Conservation (phyloP, 2,888 invertebrate genomes). For the Pristionchus arcanus region DNA sequence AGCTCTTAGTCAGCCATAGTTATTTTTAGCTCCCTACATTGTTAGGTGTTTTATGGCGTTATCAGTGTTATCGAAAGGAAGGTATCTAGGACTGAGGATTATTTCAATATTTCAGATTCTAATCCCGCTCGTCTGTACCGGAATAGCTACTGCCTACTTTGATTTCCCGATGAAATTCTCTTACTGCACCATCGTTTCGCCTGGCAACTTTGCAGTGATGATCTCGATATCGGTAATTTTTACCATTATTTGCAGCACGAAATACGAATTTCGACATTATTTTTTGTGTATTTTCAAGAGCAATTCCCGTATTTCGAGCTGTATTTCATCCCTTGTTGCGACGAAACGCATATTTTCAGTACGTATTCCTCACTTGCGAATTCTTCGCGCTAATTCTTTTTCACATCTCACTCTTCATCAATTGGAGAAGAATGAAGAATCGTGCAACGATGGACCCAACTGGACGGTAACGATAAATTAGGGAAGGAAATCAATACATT, state of each 20-base stretch:
- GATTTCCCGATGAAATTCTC: not conserved
- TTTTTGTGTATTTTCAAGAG: too few relatives aligned
- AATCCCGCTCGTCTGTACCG: not conserved
- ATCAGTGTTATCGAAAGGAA: too few relatives aligned
- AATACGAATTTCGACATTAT: too few relatives aligned
- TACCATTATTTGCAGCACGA: not conserved
- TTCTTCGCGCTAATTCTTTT: slow-evolving; percentile 13
- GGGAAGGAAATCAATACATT: not conserved
- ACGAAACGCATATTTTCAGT: not conserved
- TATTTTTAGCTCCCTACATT: too few relatives aligned
- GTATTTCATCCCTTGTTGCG: too few relatives aligned
- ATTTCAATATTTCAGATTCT: not conserved
- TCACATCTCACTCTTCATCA: slow-evolving; percentile 1
- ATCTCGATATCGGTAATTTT: not conserved
- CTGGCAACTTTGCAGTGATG: not conserved
- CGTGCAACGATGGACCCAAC: not conserved
- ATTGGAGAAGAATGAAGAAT: slow-evolving; percentile 10
- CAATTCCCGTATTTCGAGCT: too few relatives aligned
- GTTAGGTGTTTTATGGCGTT: too few relatives aligned
- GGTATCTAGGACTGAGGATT: too few relatives aligned
- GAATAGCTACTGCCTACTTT: not conserved
- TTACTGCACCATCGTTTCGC: slow-evolving; percentile 11
- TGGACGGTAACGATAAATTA: not conserved
- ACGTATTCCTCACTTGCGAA: not conserved
- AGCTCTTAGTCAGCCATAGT: too few relatives aligned